phyloP scores from a whole-genome alignment of 1,140 invertebrate species.

The Hirudo medicinalis region DNA sequence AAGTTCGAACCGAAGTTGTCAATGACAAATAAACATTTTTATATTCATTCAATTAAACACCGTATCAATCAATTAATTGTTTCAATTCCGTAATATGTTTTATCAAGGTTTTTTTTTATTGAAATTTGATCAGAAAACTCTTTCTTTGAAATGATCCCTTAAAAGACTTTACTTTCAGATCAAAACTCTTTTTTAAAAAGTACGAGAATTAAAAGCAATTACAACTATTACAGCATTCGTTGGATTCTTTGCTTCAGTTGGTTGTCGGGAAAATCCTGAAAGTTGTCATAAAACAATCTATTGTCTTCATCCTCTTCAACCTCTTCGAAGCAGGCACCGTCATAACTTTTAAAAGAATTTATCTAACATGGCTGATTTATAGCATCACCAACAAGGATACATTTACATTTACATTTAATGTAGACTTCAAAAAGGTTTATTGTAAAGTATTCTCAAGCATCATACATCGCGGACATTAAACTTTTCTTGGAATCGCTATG shows the following conservation, averaged over 20 bases:
- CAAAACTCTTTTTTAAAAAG: neutral
- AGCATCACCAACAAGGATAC: neutral
- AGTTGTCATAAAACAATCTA: neutral
- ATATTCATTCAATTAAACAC: too few relatives aligned
- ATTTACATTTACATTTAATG: too few relatives aligned
- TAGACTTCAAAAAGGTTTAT: neutral
- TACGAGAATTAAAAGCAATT: neutral
- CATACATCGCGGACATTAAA: too few relatives aligned
- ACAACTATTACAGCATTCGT: neutral
- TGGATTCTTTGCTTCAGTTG: slow-evolving; percentile 5
- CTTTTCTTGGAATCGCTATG: too few relatives aligned
- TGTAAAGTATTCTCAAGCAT: neutral
- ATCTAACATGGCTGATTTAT: neutral
- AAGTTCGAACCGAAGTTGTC: too few relatives aligned
- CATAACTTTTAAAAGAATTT: neutral
- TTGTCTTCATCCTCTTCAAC: neutral
- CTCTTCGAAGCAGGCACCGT: neutral
- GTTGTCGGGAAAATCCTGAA: neutral
- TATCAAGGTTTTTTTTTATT: too few relatives aligned
- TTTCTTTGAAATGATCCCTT: too few relatives aligned
- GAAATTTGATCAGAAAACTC: too few relatives aligned
- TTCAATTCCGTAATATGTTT: too few relatives aligned
- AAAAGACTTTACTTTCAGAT: too few relatives aligned
- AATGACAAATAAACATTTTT: too few relatives aligned
- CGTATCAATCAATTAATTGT: too few relatives aligned